A percentile compares a stretch with the other conserved stretches of the same genome.
Conservation (phyloP, 2,888 invertebrate species). For the Erebia epiphron region DNA sequence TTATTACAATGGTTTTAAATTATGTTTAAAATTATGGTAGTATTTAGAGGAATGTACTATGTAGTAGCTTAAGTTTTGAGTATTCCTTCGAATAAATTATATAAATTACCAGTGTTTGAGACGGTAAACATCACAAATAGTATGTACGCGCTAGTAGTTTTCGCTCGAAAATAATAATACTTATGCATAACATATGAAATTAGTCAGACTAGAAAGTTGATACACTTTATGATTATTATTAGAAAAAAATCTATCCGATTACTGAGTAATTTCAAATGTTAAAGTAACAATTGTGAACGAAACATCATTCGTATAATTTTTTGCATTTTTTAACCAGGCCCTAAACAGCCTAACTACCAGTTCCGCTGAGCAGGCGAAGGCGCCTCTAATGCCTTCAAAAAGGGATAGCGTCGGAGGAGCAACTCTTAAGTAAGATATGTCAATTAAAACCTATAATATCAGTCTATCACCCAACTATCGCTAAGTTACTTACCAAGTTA, state of each 20-base stretch:
- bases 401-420: slow-evolving; percentile 86
- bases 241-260: too few relatives aligned
- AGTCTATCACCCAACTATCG: neutral
- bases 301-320: neutral
- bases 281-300: neutral
- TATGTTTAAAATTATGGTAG: slow-evolving; percentile 5
- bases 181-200: neutral
- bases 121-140: neutral
- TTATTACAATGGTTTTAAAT: neutral
- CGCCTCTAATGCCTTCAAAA: slow-evolving; percentile 85
- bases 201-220: neutral
- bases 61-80: slow-evolving; percentile 27
- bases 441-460: neutral
- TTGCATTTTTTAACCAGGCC: slow-evolving; percentile 79
- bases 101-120: neutral
- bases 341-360: slow-evolving; percentile 89
- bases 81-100: neutral
- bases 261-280: neutral
- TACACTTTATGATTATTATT: neutral
- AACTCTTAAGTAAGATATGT: slow-evolving; percentile 75
- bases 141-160: slow-evolving; percentile 6
- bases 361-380: slow-evolving; percentile 79
- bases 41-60: slow-evolving; percentile 27
- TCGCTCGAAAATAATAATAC: neutral
- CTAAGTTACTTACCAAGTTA: too few relatives aligned